A percentile compares a stretch with the other conserved stretches of the same genome.
Evolutionary conservation across 2,888 invertebrate genomes (phyloP).

Genomic region (Leptopterna dolabrata): DNA sequence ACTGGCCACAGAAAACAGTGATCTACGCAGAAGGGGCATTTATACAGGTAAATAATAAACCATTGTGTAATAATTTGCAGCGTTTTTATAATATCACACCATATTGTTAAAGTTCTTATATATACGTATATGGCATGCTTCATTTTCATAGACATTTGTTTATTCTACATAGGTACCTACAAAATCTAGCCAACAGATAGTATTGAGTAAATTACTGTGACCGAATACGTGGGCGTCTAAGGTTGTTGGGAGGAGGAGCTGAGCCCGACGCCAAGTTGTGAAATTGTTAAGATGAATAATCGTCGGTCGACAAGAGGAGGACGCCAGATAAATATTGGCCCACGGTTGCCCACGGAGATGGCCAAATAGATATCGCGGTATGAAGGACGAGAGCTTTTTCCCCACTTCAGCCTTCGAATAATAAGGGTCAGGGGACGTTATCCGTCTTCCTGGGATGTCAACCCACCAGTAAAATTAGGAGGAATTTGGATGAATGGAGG

Average conservation of each 20-base stretch:
- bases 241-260: neutral
- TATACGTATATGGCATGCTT: no score
- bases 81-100: no score
- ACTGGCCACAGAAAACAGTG: no score
- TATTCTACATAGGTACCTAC: no score
- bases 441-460: neutral
- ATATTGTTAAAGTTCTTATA: no score
- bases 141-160: no score
- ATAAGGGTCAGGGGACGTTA: neutral
- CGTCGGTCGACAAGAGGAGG: neutral
- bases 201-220: no score
- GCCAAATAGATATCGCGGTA: neutral
- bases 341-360: neutral
- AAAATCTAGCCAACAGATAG: no score
- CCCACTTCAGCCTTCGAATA: neutral
- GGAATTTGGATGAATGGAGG: neutral
- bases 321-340: conserved; percentile 7
- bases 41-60: no score
- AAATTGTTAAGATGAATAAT: neutral
- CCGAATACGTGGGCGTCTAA: neutral
- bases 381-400: neutral
- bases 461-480: neutral
- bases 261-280: neutral
- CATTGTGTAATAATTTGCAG: no score
- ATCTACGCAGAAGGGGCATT: no score